These are phyloP conservation scores for Monarcha castaneiventris DNA, from an alignment of 2,113 vertebrate species.

Conservation along the genomic window DNA sequence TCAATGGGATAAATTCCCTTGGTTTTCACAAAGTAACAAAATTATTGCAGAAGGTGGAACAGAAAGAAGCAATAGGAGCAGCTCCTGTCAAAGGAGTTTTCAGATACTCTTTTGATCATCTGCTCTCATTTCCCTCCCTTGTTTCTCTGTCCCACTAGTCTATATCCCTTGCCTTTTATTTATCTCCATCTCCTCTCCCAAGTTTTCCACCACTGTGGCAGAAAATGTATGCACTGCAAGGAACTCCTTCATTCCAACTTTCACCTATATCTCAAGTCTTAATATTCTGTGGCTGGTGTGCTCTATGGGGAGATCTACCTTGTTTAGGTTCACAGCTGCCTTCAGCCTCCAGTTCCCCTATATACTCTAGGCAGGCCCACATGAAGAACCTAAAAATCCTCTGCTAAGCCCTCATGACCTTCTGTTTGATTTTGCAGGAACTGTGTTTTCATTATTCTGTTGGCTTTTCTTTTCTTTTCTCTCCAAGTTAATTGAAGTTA, in stretches of 20 bases:
- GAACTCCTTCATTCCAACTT: background rate
- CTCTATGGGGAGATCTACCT: background rate
- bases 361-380: background rate
- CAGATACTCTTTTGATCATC: background rate
- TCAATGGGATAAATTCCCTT: background rate
- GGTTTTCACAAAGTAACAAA: background rate
- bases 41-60: background rate
- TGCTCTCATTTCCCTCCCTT: background rate
- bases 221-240: background rate
- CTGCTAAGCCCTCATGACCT: background rate
- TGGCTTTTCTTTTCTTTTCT: background rate
- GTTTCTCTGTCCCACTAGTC: background rate
- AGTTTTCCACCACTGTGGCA: background rate
- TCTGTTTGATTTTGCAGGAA: background rate
- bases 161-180: background rate
- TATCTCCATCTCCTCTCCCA: background rate
- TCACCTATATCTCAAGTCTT: background rate
- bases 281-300: background rate
- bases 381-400: background rate
- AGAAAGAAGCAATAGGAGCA: background rate
- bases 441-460: background rate
- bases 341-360: background rate
- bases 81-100: background rate
- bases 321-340: background rate
- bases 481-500: conserved; percentile 12